These are phyloP conservation scores for Drosophila paracracens DNA, from an alignment of 2,888 invertebrate species.

Conservation along the genomic window DNA sequence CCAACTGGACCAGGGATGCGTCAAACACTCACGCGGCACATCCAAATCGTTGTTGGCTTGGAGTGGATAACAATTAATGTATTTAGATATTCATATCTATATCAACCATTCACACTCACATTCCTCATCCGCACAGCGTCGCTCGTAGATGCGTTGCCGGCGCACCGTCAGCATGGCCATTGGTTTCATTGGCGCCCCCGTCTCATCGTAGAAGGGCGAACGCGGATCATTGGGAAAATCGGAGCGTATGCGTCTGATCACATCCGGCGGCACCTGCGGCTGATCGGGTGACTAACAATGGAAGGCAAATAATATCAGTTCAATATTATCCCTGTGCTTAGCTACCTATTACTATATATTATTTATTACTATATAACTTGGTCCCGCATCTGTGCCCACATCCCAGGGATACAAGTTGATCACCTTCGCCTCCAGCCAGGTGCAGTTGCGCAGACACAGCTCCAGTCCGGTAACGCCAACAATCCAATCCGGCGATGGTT, in stretches of 20 bases:
- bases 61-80: neutral
- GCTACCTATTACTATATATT: too few species aligned
- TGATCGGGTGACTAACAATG: constrained; percentile 90
- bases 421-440: constrained; percentile 93
- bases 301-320: neutral
- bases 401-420: constrained; percentile 97
- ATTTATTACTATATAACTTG: constrained; percentile 91
- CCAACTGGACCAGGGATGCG: constrained; percentile 86
- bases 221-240: constrained; percentile 93
- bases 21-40: constrained; percentile 83
- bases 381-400: constrained; percentile 96
- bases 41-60: constrained; percentile 81
- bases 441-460: constrained; percentile 95
- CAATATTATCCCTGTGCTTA: neutral
- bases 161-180: constrained; percentile 93
- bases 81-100: too few species aligned
- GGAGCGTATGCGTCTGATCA: constrained; percentile 93
- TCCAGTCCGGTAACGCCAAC: constrained; percentile 96
- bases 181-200: constrained; percentile 92
- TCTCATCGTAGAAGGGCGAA: constrained; percentile 95
- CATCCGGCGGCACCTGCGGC: constrained; percentile 93
- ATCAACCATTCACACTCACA: constrained; percentile 58
- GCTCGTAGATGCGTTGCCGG: constrained; percentile 92
- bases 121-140: constrained; percentile 88
- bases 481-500: constrained; percentile 99